Evolutionary conservation across 1,140 invertebrate species (phyloP).

Genomic region (Macrobrachium nipponense): DNA sequence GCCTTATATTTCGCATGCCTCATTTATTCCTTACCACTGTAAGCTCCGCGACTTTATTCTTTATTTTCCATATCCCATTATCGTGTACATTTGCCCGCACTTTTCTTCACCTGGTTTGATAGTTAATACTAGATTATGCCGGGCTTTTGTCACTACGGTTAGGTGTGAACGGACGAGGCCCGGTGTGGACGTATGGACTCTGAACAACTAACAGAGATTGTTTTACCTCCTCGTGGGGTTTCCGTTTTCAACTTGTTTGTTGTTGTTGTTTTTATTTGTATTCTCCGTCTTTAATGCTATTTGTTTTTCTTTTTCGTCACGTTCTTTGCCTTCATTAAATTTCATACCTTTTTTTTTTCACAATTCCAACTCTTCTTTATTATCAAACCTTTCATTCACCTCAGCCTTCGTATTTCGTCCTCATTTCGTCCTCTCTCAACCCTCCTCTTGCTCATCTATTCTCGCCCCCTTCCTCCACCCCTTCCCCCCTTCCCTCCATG

Average conservation of each 20-base stretch:
- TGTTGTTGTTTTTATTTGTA: not conserved
- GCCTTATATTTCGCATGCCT: too few relatives aligned
- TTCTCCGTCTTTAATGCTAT: not conserved
- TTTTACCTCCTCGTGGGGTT: not conserved
- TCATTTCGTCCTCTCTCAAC: not conserved
- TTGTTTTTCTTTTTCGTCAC: not conserved
- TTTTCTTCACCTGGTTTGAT: not conserved
- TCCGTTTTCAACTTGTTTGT: too few relatives aligned
- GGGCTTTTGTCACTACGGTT: too few relatives aligned
- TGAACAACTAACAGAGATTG: too few relatives aligned
- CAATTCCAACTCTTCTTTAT: not conserved
- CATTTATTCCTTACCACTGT: not conserved
- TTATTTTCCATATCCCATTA: not conserved
- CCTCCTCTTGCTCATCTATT: not conserved
- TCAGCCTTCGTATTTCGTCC: not conserved
- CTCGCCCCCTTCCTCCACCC: not conserved
- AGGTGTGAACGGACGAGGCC: too few relatives aligned
- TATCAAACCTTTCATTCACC: not conserved
- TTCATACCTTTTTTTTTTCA: not conserved
- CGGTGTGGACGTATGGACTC: too few relatives aligned
- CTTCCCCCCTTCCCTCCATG: not conserved
- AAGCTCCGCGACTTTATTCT: not conserved
- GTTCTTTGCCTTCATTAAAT: not conserved
- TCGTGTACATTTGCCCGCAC: not conserved
- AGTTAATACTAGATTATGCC: too few relatives aligned